phyloP scores from a whole-genome alignment of 2,113 vertebrate species.

The Zosterops pallidus region DNA sequence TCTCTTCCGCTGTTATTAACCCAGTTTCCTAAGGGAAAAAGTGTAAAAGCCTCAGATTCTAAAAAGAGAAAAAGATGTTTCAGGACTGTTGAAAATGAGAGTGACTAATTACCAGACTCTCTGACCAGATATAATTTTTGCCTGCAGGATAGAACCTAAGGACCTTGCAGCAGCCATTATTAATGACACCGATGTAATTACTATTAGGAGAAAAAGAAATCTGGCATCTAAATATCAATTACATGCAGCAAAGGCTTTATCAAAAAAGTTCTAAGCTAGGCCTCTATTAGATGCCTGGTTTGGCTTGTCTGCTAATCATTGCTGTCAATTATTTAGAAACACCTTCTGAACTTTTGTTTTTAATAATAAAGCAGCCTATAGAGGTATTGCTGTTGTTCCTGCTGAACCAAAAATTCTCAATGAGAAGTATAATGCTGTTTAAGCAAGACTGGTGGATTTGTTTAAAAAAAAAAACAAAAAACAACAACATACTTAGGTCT shows the following conservation, averaged over 20 bases:
- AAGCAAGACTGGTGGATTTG: slow-evolving; percentile 24
- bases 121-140: slow-evolving; percentile 63
- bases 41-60: slow-evolving; percentile 44
- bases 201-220: slow-evolving; percentile 58
- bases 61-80: slow-evolving; percentile 28
- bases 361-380: slow-evolving; percentile 46
- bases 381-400: slow-evolving; percentile 19
- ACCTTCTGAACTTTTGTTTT: slow-evolving; percentile 49
- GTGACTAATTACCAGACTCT: slow-evolving; percentile 62
- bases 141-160: slow-evolving; percentile 41
- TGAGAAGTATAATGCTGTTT: background rate
- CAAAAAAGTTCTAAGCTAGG: slow-evolving; percentile 17
- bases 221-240: slow-evolving; percentile 66
- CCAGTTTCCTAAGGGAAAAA: slow-evolving; percentile 49
- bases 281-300: slow-evolving; percentile 41
- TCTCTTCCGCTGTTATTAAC: slow-evolving; percentile 62
- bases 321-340: slow-evolving; percentile 62
- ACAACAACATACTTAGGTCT: background rate
- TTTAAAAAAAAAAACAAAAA: background rate
- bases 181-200: slow-evolving; percentile 68
- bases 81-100: slow-evolving; percentile 44
- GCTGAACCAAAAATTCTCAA: background rate
- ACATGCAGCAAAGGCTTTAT: slow-evolving; percentile 52
- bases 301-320: slow-evolving; percentile 51
- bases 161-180: slow-evolving; percentile 55